Evolutionary conservation across 2,113 vertebrate genomes (phyloP).

Genomic region (human): DNA sequence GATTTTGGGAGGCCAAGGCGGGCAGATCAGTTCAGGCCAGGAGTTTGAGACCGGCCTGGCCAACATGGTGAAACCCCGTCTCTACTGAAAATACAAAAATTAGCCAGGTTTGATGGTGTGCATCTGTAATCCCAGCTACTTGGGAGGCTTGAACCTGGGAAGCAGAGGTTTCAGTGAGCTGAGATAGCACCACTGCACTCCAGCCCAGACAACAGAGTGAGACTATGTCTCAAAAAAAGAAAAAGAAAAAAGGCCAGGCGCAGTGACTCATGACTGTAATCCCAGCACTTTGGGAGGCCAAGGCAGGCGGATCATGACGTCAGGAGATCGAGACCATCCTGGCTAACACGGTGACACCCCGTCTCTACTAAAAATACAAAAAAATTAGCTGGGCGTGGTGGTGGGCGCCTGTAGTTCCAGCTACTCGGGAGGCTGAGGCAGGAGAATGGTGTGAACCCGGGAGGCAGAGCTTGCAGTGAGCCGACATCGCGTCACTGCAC

Average conservation of each 20-base stretch:
- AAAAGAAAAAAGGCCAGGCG: neutral
- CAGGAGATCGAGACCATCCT: neutral
- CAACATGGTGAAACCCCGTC: neutral
- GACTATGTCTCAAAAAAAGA: neutral
- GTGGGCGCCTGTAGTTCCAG: neutral
- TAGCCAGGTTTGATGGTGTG: neutral
- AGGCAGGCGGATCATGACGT: neutral
- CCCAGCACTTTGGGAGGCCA: neutral
- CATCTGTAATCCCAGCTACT: neutral
- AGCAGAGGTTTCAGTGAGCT: neutral
- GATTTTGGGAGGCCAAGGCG: neutral
- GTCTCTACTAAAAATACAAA: neutral
- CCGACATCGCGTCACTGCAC: neutral
- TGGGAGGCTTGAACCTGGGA: neutral
- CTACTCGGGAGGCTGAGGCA: neutral
- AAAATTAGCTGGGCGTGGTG: neutral
- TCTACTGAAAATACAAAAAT: neutral
- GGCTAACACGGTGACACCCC: neutral
- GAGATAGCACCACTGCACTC: neutral
- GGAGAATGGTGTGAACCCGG: neutral
- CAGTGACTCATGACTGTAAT: neutral
- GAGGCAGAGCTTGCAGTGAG: neutral
- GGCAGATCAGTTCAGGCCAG: neutral
- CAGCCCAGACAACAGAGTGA: neutral
- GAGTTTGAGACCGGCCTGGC: neutral